Base-by-base conservation (phyloP, 1,140 invertebrate genomes). In the Xylocopa sonorina region DNA sequence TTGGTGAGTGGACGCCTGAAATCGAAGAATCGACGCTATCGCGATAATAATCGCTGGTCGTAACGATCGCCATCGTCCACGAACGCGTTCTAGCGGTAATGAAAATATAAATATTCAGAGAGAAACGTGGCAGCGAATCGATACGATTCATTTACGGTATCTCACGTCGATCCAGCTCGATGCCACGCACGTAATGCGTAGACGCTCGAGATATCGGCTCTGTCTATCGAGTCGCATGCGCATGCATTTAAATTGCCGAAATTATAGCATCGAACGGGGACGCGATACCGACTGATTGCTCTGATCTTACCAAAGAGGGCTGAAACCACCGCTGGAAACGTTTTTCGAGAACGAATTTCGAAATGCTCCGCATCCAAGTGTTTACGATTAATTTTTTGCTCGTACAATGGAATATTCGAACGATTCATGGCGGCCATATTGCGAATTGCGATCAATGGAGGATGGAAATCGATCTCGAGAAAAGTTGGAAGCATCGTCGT, bases 61-160 rank as follows among this genome's bases (percentile, higher is more conserved):
- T n/a, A n/a, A n/a, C n/a, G n/a, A n/a, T n/a, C n/a, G n/a, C n/a
- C n/a, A n/a, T n/a, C n/a, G n/a, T n/a, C n/a, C n/a, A n/a, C n/a
- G n/a, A n/a, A 38, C 38, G 3, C 3, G 38, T 21, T 48, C 18
- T 48, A 21, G 38, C 38, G 9, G 9, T 38, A 38, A 78, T 78
- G 75, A 78, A 78, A 60, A 67, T 71, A 78, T 78, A 78, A 78
- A 78, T 78, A 78, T 78, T 78, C 75, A 78, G 74, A 21, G 7
- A 46, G 43, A 9, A 10, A 16, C 32, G 55, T 6, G n/a, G 32
- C 4, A 21, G 16, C 18, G n/a, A 62, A 78, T 78, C 75, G 75
- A 78, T 71, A 60, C 67, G 51, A 71, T 78, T 78, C 75, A 78
- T 78, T n/a, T 71, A 71, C 66, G 75, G 32, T 71, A 78, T 71